phyloP scores from a whole-genome alignment of 2,797 vertebrate species.

The Micrastur ruficollis region DNA sequence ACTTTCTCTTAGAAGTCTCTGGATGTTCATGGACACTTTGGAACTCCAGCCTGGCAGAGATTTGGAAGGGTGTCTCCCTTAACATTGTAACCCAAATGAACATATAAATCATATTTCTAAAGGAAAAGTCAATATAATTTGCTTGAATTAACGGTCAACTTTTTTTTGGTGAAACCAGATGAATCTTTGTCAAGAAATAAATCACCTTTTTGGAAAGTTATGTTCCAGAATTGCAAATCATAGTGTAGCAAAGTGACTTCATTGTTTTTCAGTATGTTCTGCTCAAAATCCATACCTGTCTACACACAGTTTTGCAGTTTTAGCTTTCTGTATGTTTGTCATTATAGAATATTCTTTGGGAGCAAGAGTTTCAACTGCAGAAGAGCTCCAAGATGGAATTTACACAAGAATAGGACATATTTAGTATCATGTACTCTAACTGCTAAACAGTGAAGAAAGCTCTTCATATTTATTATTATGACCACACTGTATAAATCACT shows the following conservation, averaged over 20 bases:
- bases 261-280: background rate
- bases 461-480: background rate
- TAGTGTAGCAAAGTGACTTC: background rate
- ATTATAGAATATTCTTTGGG: background rate
- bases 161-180: background rate
- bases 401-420: background rate
- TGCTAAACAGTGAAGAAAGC: background rate
- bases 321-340: background rate
- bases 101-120: background rate
- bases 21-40: background rate
- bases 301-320: background rate
- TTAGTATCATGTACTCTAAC: background rate
- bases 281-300: background rate
- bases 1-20: background rate
- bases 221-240: background rate
- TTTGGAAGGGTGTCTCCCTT: background rate
- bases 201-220: background rate
- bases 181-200: background rate
- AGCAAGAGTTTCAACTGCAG: background rate
- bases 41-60: background rate
- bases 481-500: background rate
- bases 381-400: background rate
- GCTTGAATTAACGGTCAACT: background rate
- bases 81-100: background rate
- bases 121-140: background rate